Percentiles rank a stretch among this genome's conserved stretches.
phyloP scores from a whole-genome alignment of 2,113 vertebrate genomes.

The Scopus umbretta region DNA sequence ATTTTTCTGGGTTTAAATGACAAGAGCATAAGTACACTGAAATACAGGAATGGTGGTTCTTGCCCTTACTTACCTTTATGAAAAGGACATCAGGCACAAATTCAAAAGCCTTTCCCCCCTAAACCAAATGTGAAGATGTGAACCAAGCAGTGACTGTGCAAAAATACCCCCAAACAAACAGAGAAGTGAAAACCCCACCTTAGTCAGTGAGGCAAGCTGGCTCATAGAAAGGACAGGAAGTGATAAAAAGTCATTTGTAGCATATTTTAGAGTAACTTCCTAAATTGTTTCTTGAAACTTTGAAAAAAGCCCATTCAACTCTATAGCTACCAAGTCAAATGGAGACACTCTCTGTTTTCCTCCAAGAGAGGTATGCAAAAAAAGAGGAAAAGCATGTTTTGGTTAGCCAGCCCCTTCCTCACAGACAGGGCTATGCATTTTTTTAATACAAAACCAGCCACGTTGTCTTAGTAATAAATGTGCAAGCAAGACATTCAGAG shows the following conservation, averaged over 20 bases:
- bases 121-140: not conserved
- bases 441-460: not conserved
- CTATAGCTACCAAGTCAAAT: not conserved
- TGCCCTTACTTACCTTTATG: not conserved
- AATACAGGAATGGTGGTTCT: not conserved
- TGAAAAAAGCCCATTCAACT: not conserved
- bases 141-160: not conserved
- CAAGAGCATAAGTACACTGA: not conserved
- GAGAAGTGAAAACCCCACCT: not conserved
- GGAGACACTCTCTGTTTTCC: not conserved
- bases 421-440: not conserved
- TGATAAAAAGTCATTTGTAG: not conserved
- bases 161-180: not conserved
- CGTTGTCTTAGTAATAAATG: not conserved
- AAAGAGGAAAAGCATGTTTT: not conserved
- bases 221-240: not conserved
- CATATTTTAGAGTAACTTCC: not conserved
- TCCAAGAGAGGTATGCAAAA: not conserved
- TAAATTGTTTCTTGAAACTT: not conserved
- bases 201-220: not conserved
- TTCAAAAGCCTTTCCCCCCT: not conserved
- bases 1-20: not conserved
- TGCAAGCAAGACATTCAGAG: not conserved
- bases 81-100: not conserved
- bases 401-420: not conserved